These are phyloP conservation scores for Dichetophora obliterata DNA, from an alignment of 2,888 invertebrate genomes.

Conservation along the genomic window DNA sequence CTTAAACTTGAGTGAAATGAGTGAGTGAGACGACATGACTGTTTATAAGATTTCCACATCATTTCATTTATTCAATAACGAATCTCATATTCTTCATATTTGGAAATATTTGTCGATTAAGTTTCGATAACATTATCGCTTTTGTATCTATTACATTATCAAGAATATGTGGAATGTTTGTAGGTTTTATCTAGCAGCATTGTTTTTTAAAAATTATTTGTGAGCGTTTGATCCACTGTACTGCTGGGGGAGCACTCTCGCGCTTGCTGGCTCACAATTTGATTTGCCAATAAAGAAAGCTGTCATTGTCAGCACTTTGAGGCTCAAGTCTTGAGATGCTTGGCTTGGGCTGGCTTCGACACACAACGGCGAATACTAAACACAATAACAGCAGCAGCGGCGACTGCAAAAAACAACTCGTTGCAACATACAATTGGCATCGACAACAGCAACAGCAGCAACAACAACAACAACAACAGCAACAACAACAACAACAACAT, in stretches of 20 bases:
- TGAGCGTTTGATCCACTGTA: conserved; percentile 43
- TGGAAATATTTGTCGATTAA: too few relatives aligned
- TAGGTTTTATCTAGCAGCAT: too few relatives aligned
- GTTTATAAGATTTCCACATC: too few relatives aligned
- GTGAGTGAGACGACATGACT: too few relatives aligned
- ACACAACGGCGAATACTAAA: conserved; percentile 24
- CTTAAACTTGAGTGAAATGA: too few relatives aligned
- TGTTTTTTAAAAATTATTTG: too few relatives aligned
- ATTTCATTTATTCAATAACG: too few relatives aligned
- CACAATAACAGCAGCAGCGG: conserved; percentile 13
- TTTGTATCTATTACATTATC: too few relatives aligned
- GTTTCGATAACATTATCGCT: too few relatives aligned
- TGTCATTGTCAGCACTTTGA: conserved; percentile 65
- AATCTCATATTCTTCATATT: too few relatives aligned
- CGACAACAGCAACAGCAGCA: conserved; percentile 16
- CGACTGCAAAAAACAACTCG: conserved; percentile 34
- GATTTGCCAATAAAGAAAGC: conserved; percentile 65
- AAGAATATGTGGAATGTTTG: too few relatives aligned
- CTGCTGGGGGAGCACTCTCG: conserved; percentile 53
- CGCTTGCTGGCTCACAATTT: conserved; percentile 55
- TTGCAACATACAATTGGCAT: conserved; percentile 15
- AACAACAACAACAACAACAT: conserved; percentile 17
- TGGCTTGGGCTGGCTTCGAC: conserved; percentile 16
- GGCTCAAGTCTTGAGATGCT: conserved; percentile 39
- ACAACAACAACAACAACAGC: too few relatives aligned